Conservation (phyloP, 1,140 invertebrate species). For the Bombus soroeensis region DNA sequence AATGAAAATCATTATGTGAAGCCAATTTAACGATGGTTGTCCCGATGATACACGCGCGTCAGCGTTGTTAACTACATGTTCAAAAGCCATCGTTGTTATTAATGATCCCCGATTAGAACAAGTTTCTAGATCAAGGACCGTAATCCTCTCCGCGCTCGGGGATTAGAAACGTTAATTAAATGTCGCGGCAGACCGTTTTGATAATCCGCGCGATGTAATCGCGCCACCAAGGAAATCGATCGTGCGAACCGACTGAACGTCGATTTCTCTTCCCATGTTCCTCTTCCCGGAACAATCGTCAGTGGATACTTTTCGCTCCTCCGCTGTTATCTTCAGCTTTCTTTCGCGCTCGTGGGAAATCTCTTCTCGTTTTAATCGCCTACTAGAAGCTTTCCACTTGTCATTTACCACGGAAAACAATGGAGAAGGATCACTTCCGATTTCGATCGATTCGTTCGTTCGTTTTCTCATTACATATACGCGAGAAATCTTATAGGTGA, state of each 20-base stretch:
- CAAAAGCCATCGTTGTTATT: conserved; percentile 5
- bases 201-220: conserved; percentile 34
- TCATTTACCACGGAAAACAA: neutral
- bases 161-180: conserved; percentile 49
- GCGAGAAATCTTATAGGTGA: too few relatives aligned
- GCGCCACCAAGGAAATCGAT: conserved; percentile 53
- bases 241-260: conserved; percentile 61
- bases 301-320: neutral
- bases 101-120: conserved; percentile 32
- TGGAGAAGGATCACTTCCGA: too few relatives aligned
- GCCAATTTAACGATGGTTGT: neutral
- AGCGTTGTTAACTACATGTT: neutral
- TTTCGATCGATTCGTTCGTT: neutral
- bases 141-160: neutral
- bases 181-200: conserved; percentile 32
- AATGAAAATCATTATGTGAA: neutral
- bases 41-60: too few relatives aligned
- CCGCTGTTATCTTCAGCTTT: conserved; percentile 16
- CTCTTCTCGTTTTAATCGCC: neutral
- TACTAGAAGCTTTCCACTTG: neutral
- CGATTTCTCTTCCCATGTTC: conserved; percentile 69
- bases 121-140: conserved; percentile 45
- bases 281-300: conserved; percentile 58
- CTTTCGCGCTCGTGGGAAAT: conserved; percentile 46
- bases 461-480: too few relatives aligned